Percentiles rank a stretch among this genome's conserved stretches.
Conservation (phyloP, 35 echinoderm and acorn worm species). For the Diadema setosum region DNA sequence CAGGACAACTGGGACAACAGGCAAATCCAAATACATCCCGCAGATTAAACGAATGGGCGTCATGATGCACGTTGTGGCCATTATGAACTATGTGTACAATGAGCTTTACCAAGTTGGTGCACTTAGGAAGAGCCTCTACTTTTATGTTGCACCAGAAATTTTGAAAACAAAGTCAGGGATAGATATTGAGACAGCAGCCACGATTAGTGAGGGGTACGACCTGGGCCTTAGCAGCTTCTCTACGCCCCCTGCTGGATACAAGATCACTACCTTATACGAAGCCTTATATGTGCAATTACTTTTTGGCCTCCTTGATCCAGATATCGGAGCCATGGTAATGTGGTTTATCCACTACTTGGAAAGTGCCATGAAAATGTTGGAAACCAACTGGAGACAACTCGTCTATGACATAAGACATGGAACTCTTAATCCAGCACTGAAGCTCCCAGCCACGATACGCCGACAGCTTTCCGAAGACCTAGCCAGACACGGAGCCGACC, state of each 20-base stretch:
- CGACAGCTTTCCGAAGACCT: not conserved
- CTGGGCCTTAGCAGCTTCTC: not conserved
- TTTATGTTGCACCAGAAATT: conserved; percentile 25
- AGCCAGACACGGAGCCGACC: not conserved
- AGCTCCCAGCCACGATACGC: not conserved
- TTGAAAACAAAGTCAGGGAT: conserved; percentile 8
- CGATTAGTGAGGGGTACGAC: not conserved
- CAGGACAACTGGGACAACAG: conserved; percentile 66
- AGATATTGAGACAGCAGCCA: not conserved
- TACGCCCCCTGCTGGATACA: not conserved
- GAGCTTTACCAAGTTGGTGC: not conserved
- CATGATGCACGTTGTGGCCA: not conserved
- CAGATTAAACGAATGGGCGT: not conserved
- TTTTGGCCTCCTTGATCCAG: conserved; percentile 36
- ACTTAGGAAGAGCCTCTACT: not conserved
- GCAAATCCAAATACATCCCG: conserved; percentile 52
- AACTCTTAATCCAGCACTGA: not conserved
- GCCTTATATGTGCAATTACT: conserved; percentile 40
- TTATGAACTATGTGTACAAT: not conserved
- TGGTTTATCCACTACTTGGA: not conserved
- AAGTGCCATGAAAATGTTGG: conserved; percentile 20
- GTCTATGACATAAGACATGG: conserved; percentile 42
- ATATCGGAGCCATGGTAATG: not conserved
- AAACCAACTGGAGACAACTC: conserved; percentile 39
- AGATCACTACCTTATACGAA: not conserved